Percentiles rank a stretch among this genome's conserved stretches.
Evolutionary conservation across 2,888 invertebrate genomes (phyloP).

Genomic region (Alcis repandata): DNA sequence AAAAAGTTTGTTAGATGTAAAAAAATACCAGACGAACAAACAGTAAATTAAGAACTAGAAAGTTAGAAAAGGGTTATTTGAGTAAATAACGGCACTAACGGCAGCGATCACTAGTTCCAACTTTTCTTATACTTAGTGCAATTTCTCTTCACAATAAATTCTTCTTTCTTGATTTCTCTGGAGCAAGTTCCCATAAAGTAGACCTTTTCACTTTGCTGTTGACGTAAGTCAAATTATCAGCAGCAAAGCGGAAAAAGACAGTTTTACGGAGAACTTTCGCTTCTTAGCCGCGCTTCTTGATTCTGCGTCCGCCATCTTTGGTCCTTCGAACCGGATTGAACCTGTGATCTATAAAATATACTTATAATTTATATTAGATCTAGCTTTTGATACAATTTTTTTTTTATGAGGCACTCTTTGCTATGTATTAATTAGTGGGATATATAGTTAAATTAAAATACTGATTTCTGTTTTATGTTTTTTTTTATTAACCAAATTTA

Average conservation of each 20-base stretch:
- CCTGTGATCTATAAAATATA: not conserved
- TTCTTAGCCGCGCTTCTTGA: slow-evolving; percentile 53
- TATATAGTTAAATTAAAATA: no score
- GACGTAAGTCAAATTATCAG: slow-evolving; percentile 76
- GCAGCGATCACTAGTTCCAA: not conserved
- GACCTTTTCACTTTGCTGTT: slow-evolving; percentile 87
- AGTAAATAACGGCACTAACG: no score
- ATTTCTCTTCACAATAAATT: slow-evolving; percentile 14
- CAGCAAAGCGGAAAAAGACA: slow-evolving; percentile 88
- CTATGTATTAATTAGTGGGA: no score
- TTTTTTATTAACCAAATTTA: no score
- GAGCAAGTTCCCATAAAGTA: slow-evolving; percentile 84
- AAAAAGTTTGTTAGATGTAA: no score
- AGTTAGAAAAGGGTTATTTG: not conserved
- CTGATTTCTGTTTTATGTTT: no score
- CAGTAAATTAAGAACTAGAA: not conserved
- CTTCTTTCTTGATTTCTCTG: slow-evolving; percentile 44
- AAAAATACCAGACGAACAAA: no score
- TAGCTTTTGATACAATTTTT: not conserved
- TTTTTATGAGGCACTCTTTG: no score
- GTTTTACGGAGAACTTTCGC: slow-evolving; percentile 81
- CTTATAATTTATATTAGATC: no score
- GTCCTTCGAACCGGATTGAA: not conserved
- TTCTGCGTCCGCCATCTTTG: not conserved
- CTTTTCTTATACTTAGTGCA: not conserved